Evolutionary conservation across 1,140 invertebrate species (phyloP).

Genomic region (Ostrea edulis): DNA sequence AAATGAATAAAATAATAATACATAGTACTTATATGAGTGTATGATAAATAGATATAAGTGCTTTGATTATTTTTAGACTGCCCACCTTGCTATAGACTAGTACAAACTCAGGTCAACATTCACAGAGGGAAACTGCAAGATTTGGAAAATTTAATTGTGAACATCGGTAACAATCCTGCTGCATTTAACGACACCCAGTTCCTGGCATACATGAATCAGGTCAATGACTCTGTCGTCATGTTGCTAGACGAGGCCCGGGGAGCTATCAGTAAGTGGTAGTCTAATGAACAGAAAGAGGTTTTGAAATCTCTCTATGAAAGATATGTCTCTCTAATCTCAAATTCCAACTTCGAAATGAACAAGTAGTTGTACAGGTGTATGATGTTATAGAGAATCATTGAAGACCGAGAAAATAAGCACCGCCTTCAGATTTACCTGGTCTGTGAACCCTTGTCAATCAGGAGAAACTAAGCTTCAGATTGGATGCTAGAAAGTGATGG

Average conservation of each 20-base stretch:
- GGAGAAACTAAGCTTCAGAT: too few relatives aligned
- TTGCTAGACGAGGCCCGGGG: slow-evolving; percentile 86
- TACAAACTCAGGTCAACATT: slow-evolving; percentile 91
- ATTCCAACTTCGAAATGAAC: too few relatives aligned
- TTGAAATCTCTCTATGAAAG: background rate
- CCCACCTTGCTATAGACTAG: slow-evolving; percentile 95
- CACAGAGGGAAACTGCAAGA: slow-evolving; percentile 89
- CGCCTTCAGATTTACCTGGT: too few relatives aligned
- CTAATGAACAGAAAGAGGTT: background rate
- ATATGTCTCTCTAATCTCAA: too few relatives aligned
- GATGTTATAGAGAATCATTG: too few relatives aligned
- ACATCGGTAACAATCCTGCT: slow-evolving; percentile 87
- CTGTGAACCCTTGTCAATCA: too few relatives aligned
- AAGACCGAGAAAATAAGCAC: too few relatives aligned
- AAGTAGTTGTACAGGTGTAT: too few relatives aligned
- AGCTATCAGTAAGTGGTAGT: slow-evolving; percentile 81
- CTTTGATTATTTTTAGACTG: slow-evolving; percentile 83
- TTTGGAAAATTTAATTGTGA: slow-evolving; percentile 85
- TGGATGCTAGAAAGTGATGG: too few relatives aligned
- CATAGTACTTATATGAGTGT: too few relatives aligned
- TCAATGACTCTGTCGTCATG: slow-evolving; percentile 86
- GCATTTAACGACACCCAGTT: slow-evolving; percentile 92
- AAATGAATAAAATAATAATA: too few relatives aligned
- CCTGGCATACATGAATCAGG: slow-evolving; percentile 86
- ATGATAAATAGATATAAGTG: too few relatives aligned